Base-by-base conservation (phyloP, 2,888 invertebrate genomes). In the Iphiclides podalirius region DNA sequence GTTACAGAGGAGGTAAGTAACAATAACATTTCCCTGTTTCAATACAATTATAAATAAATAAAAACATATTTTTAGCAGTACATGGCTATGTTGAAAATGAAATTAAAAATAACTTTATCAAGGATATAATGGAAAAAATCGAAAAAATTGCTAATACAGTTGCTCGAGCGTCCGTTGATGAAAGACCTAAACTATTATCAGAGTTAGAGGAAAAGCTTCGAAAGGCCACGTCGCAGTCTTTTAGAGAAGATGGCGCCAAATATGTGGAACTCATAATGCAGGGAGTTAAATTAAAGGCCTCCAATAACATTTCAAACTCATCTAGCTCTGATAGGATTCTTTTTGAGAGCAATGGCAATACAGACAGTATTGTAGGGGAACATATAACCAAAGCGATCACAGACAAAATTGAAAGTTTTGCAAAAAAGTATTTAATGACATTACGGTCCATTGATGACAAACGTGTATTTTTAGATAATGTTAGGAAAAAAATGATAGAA, bases 241-340 rank as follows among this genome's bases (percentile, higher is more conserved):
- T 72, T 40, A 71, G 73, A 13, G 16, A 43, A 1, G 63, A 67
- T 31, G 67, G 63, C 4, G 52, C 63, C 2, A 72, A 67, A 61
- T 75, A 79, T 59, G 65, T 79, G 0, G 55, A 68, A 26, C 53
- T 76, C 2, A 70, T 84, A 20, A 74, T 83, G 75, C 58, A 72
- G 47, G 74, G 75, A n/a, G 61, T 83, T 46, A 68, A 63, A 55
- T 52, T 58, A 26, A 68, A 66, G 33, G 56, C 63, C 6, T 49
- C 52, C 20, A 55, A 59, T 15, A 38, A 45, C 14, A 34, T n/a
- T 26, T 52, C 56, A 20, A 67, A 67, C 35, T 54, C 60, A 9
- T 48, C 52, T 28, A 15, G 37, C 1, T 2, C 31, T 16, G 12
- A 34, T 14, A 36, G 1, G 46, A 26, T 8, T 41, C 44, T 26